Evolutionary conservation across 2,797 vertebrate species (phyloP).

Genomic region (Chrosomus eos): DNA sequence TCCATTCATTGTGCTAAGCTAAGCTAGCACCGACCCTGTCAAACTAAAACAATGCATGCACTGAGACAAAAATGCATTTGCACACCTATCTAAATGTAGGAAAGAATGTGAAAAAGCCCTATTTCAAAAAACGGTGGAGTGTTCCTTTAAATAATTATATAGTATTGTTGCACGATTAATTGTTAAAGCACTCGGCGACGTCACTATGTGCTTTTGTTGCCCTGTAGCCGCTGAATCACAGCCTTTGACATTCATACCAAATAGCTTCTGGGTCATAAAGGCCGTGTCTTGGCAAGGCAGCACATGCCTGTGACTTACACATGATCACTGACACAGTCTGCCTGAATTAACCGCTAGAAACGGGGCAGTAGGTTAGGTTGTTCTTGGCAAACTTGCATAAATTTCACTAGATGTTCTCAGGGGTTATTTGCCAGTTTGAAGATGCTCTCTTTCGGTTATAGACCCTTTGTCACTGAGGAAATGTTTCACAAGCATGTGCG

Average conservation of each 20-base stretch:
- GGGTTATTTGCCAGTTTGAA: background rate
- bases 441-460: background rate
- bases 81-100: no score
- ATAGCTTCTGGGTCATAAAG: background rate
- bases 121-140: no score
- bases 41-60: no score
- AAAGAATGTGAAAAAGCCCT: no score
- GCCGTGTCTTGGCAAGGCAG: background rate
- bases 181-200: background rate
- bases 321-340: conserved; percentile 12
- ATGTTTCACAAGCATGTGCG: background rate
- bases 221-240: conserved; percentile 3
- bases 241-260: conserved; percentile 28
- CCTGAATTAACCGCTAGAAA: conserved; percentile 15
- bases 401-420: conserved; percentile 3
- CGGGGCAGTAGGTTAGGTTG: conserved; percentile 4
- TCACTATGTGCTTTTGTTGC: conserved; percentile 1
- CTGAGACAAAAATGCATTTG: no score
- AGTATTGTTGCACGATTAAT: background rate
- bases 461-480: background rate
- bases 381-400: background rate
- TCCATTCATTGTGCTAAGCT: no score
- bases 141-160: background rate
- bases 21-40: no score
- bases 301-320: conserved; percentile 6